phyloP scores from a whole-genome alignment of 2,797 vertebrate genomes.

The Enteromius mattozi region DNA sequence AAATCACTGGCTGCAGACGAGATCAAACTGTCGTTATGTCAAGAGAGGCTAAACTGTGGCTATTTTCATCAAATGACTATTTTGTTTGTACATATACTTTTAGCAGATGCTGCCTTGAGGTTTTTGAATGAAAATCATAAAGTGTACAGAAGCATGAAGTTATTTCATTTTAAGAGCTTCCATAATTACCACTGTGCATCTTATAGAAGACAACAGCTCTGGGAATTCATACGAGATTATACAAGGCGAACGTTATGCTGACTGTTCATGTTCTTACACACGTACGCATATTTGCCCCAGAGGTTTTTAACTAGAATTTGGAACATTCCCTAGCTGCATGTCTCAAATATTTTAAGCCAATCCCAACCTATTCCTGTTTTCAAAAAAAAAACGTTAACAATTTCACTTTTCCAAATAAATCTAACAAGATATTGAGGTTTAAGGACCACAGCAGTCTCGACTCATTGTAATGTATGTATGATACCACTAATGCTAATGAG shows the following conservation, averaged over 20 bases:
- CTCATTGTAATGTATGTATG: not conserved
- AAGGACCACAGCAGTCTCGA: not conserved
- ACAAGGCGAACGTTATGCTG: slow-evolving; percentile 1
- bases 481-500: not conserved
- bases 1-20: slow-evolving; percentile 13
- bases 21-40: not conserved
- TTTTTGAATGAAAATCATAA: slow-evolving; percentile 15
- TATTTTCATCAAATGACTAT: not conserved
- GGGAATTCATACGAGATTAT: slow-evolving; percentile 13
- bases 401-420: slow-evolving; percentile 7
- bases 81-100: not conserved
- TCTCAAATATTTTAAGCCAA: slow-evolving; percentile 27
- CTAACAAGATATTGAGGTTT: not conserved
- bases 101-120: slow-evolving; percentile 15
- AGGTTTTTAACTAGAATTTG: slow-evolving; percentile 44
- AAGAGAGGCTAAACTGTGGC: not conserved
- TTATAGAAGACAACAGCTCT: slow-evolving; percentile 17
- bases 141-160: not conserved
- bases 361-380: not conserved
- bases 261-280: slow-evolving; percentile 37
- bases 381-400: not conserved
- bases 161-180: slow-evolving; percentile 20
- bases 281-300: slow-evolving; percentile 31
- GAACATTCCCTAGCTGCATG: slow-evolving; percentile 35
- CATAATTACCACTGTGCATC: slow-evolving; percentile 1